Base-by-base conservation (phyloP, 2,888 invertebrate genomes). In the Drosophila atripex region DNA sequence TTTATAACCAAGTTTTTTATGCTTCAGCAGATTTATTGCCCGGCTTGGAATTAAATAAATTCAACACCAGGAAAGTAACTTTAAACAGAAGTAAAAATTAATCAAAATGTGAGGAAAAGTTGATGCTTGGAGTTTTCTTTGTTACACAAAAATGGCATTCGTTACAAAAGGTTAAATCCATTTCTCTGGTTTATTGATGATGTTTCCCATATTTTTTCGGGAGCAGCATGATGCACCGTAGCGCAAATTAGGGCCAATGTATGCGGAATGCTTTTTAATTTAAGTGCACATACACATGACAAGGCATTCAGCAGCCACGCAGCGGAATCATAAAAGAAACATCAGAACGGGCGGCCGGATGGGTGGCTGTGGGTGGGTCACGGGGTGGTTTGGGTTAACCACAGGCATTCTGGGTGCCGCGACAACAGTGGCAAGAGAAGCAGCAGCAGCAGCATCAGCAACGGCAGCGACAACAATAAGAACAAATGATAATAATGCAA, bases 1-100 rank as follows among this genome's bases (percentile, higher is more conserved):
- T 83, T 83, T 83, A 83, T 83, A 83, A 86, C 83, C 83, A 59
- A 78, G 73, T 78, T 76, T 38, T 65, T 68, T 78, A 54, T 77
- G 85, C 84, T 76, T 80, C 80, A 83, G 14, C 56, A 80, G 73
- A 86, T 83, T 86, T 84, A 83, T 70, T 52, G 70, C 61, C 53
- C 52, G 38, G 51, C 52, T 49, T 60, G 64, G 63, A 71, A 63
- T 63, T 71, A 71, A 71, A 63, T 71, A 54, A 71, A 70, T 63
- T 63, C 60, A 63, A 51, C 53, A 56, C 30, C 61, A 51, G 16
- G 16, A 54, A 21, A 39, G 18, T 11, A 12, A 60, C 50, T 56
- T 71, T 71, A 49, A 63, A 39, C 16, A 8, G 4, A 8, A 14
- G 6, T 12, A 5, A 7, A 32, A 49, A 18, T 18, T 18, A 18